A percentile compares a stretch with the other conserved stretches of the same genome.
These are phyloP conservation scores for Gobius niger DNA, from an alignment of 2,113 vertebrate genomes.

Conservation along the genomic window DNA sequence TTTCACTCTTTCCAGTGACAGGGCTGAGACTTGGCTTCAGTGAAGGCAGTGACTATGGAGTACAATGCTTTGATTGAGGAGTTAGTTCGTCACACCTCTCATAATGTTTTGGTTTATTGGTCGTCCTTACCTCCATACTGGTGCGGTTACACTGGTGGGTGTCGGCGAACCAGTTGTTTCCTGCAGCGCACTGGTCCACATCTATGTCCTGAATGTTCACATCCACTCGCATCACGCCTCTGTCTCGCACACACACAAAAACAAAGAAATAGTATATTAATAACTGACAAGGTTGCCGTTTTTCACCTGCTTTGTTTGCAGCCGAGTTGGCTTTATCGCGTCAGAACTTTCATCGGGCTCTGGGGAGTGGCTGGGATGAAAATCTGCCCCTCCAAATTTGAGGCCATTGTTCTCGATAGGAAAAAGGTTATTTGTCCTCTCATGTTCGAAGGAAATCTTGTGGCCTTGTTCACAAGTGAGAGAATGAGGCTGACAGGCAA, in stretches of 20 bases:
- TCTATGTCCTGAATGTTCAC: slow-evolving; percentile 85
- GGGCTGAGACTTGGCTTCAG: neutral
- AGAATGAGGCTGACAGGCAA: no score
- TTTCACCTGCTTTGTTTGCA: no score
- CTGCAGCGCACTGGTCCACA: slow-evolving; percentile 86
- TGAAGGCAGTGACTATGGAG: neutral
- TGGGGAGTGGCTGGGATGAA: no score
- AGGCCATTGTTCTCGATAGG: no score
- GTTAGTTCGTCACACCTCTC: no score
- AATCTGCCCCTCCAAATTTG: no score
- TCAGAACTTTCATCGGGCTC: no score
- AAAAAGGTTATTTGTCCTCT: no score
- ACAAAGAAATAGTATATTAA: neutral
- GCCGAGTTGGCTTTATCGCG: no score
- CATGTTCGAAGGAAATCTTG: no score
- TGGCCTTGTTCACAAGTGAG: no score
- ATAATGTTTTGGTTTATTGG: neutral
- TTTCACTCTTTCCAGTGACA: slow-evolving; percentile 35
- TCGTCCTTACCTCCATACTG: slow-evolving; percentile 86
- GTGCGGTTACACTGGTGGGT: slow-evolving; percentile 93
- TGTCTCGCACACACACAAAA: slow-evolving; percentile 54
- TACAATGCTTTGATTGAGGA: no score
- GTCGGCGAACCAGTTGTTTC: slow-evolving; percentile 86
- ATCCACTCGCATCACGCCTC: slow-evolving; percentile 90
- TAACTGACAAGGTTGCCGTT: neutral